Evolutionary conservation across 2,888 invertebrate species (phyloP), one percentile per base, ranked within the genome.

Genomic region (Therioaphis trifolii): DNA sequence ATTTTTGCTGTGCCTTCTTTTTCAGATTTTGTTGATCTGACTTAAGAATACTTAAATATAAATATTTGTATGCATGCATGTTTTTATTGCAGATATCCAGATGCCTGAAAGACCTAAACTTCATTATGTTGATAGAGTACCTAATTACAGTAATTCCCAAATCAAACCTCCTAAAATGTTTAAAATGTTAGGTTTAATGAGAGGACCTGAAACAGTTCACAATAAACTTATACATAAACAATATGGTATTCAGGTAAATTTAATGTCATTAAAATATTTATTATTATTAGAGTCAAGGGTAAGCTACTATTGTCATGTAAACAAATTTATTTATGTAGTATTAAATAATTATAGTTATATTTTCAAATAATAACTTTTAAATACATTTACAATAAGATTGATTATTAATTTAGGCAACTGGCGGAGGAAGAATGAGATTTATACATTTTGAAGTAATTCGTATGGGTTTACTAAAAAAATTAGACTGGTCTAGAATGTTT

Each of bases 401-500:
- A 69, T 27, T 80, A 71, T 85, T 85, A 86, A 89, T 89, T 15
- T 87, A 96, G 95, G 96, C 97, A 12, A 89, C 92, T 18, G 91
- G 92, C 27, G 98, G 98, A 78, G 98, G 98, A 0, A 91, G 96
- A 86, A 87, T 99, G 86, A 91, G 91, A 85, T 91, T 91, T 88
- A 93, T 93, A 68, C 97, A 98, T 89, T 93, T 95, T 88, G 98
- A 99, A 90, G 94, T 96, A 93, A 91, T 96, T 40, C 93, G 99
- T 88, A 89, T 94, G 55, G 90, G 91, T 0, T 89, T 98, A 43
- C 93, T 94, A 84, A 91, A 94, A 74, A 93, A 94, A 87, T 91
- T 99, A 87, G 94, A 97, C 87, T 89, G 91, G 27, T 92, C 91
- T 85, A 92, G 92, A 87, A 96, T 95, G 94, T 99, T 98, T 91